These are phyloP conservation scores for Panthera leo DNA, from an alignment of 2,113 vertebrate genomes.

Conservation along the genomic window DNA sequence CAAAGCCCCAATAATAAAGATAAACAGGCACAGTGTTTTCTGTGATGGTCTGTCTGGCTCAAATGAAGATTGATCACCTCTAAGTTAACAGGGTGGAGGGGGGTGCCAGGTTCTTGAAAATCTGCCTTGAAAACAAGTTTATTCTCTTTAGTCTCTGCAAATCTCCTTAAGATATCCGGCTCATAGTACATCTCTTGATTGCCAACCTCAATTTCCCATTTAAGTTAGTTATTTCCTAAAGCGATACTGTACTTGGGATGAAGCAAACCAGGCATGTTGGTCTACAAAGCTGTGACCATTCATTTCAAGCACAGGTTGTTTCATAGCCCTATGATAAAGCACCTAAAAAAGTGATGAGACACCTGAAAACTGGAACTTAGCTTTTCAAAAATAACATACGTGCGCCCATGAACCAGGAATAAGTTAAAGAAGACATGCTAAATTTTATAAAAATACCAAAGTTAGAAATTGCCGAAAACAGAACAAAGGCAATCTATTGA, in stretches of 20 bases:
- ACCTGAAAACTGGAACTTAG: conserved; percentile 25
- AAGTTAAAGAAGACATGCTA: conserved; percentile 21
- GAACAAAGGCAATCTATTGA: conserved; percentile 28
- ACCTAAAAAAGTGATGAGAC: conserved; percentile 40
- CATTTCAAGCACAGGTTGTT: conserved; percentile 54
- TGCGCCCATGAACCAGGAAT: background rate
- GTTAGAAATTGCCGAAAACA: background rate
- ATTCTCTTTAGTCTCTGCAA: conserved; percentile 73
- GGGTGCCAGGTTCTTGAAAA: conserved; percentile 72
- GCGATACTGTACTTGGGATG: conserved; percentile 45
- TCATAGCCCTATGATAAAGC: background rate
- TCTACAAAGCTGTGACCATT: conserved; percentile 70
- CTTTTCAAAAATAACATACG: background rate
- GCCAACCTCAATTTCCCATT: conserved; percentile 74
- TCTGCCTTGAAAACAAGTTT: conserved; percentile 62
- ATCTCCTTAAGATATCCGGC: conserved; percentile 67
- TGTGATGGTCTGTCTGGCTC: conserved; percentile 81
- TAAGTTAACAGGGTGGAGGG: conserved; percentile 72
- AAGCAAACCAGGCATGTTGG: conserved; percentile 74
- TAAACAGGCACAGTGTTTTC: conserved; percentile 84
- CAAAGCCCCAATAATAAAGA: conserved; percentile 85
- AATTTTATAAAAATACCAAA: conserved; percentile 2
- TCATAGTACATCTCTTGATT: conserved; percentile 72
- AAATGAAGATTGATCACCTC: conserved; percentile 84
- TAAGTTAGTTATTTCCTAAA: conserved; percentile 67